Evolutionary conservation across 1,140 invertebrate genomes (phyloP).

Genomic region (Anastrepha obliqua): DNA sequence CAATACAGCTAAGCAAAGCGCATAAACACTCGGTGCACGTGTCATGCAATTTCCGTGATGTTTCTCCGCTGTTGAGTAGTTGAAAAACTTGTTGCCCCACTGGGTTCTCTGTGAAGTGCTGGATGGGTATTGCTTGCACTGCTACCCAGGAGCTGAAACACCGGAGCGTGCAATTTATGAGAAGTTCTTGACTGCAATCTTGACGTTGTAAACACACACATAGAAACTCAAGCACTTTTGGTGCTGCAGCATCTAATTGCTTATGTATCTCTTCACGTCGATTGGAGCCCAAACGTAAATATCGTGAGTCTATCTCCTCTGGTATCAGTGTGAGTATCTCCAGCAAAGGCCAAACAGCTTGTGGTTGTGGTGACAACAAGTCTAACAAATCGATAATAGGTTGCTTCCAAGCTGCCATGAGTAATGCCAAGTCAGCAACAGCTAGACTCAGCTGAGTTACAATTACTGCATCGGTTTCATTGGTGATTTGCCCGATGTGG

Average conservation of each 20-base stretch:
- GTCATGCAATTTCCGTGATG: conserved; percentile 86
- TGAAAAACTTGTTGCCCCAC: conserved; percentile 83
- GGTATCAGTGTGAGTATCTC: conserved; percentile 95
- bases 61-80: conserved; percentile 79
- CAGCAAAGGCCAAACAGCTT: conserved; percentile 86
- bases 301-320: conserved; percentile 93
- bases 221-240: conserved; percentile 84
- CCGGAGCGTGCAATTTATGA: conserved; percentile 80
- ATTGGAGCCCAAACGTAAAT: conserved; percentile 92
- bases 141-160: conserved; percentile 89
- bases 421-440: conserved; percentile 93
- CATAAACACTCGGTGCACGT: conserved; percentile 94
- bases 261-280: conserved; percentile 87
- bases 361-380: conserved; percentile 79
- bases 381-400: conserved; percentile 90
- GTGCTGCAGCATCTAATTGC: conserved; percentile 82
- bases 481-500: conserved; percentile 90
- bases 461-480: conserved; percentile 88
- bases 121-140: conserved; percentile 81
- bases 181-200: conserved; percentile 75
- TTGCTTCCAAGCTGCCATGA: conserved; percentile 94
- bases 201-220: conserved; percentile 81
- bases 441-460: conserved; percentile 95
- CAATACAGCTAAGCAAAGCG: conserved; percentile 86
- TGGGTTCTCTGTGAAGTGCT: conserved; percentile 80